Evolutionary conservation across 2,888 invertebrate genomes (phyloP).

Genomic region (Aethes cnicana): DNA sequence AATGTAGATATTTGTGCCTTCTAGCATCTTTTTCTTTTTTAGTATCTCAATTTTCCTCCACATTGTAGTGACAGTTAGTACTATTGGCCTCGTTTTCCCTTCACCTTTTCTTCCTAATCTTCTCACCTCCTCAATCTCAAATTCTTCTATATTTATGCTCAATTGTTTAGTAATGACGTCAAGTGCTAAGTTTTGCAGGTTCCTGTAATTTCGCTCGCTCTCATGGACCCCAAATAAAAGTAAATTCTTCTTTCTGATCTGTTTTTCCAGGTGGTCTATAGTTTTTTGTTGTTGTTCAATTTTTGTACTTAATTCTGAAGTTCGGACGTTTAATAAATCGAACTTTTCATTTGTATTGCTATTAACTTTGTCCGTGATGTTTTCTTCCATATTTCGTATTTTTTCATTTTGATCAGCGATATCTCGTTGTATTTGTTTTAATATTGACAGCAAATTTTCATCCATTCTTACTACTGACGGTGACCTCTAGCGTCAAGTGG

Average conservation of each 20-base stretch:
- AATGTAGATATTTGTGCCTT: conserved; percentile 31
- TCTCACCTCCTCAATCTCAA: not conserved
- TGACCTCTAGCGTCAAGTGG: too few relatives aligned
- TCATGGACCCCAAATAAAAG: conserved; percentile 39
- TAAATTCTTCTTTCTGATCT: conserved; percentile 36
- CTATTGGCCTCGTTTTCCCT: conserved; percentile 7
- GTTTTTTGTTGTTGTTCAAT: conserved; percentile 39
- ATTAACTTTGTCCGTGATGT: conserved; percentile 37
- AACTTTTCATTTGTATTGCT: conserved; percentile 38
- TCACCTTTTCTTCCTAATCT: not conserved
- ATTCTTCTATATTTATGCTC: not conserved
- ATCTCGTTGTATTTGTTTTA: conserved; percentile 35
- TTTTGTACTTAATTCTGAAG: conserved; percentile 33
- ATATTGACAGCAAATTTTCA: too few relatives aligned
- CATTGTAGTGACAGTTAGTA: conserved; percentile 30
- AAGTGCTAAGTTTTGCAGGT: conserved; percentile 1
- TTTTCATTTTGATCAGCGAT: conserved; percentile 34
- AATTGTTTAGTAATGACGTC: not conserved
- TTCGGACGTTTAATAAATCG: conserved; percentile 30
- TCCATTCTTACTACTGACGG: too few relatives aligned
- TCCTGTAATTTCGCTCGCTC: conserved; percentile 30
- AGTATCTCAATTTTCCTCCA: conserved; percentile 36
- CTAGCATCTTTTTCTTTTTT: conserved; percentile 31
- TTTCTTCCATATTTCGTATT: conserved; percentile 38
- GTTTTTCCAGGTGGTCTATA: conserved; percentile 35